Evolutionary conservation across 2,797 vertebrate species (phyloP).

Genomic region (Meda fulgida): DNA sequence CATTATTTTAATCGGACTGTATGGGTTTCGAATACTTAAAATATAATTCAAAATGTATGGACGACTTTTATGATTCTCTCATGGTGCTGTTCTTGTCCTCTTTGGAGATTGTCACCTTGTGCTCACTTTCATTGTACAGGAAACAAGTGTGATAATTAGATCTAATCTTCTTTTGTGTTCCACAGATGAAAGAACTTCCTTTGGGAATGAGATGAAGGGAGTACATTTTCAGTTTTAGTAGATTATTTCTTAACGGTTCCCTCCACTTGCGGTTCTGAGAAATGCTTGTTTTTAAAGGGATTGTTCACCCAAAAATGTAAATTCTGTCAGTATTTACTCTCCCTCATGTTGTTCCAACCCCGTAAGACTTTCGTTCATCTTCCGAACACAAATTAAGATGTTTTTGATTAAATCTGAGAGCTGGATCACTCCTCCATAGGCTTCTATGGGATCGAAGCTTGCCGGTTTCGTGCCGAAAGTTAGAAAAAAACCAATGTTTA

Average conservation of each 20-base stretch:
- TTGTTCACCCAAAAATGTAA: too few species aligned
- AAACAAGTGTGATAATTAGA: not conserved
- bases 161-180: not conserved
- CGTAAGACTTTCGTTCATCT: too few species aligned
- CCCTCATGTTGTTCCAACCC: too few species aligned
- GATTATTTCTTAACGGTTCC: not conserved
- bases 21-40: not conserved
- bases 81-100: not conserved
- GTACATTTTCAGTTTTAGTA: not conserved
- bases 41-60: not conserved
- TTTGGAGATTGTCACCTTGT: not conserved
- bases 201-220: not conserved
- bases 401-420: too few species aligned
- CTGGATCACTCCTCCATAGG: too few species aligned
- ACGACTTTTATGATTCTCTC: not conserved
- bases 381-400: too few species aligned
- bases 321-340: too few species aligned
- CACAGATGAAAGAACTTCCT: not conserved
- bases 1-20: not conserved
- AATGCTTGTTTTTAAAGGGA: not conserved
- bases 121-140: not conserved
- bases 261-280: not conserved
- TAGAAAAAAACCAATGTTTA: too few species aligned
- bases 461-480: too few species aligned
- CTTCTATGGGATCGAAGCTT: too few species aligned